Evolutionary conservation across 2,797 vertebrate genomes (phyloP), one percentile per base, ranked within the genome.

Genomic region (Centroberyx gerrardi): DNA sequence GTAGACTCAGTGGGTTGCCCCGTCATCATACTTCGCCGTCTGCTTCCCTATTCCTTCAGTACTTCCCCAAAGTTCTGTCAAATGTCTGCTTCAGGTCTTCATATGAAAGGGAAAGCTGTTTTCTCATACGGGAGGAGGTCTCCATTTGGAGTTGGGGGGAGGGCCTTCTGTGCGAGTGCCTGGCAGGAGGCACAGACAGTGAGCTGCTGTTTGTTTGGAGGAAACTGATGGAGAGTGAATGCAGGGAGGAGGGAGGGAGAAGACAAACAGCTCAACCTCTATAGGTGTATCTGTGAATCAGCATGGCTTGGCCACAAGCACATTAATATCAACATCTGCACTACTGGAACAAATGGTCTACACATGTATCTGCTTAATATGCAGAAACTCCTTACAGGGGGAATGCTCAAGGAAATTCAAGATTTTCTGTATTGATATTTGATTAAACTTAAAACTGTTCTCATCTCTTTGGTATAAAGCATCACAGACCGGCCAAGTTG

Each of bases 211-310:
- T 58, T 58, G 38, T 61, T 42, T 61, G n/a, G 9, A 22, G 38
- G 38, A 22, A 61, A 42, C 38, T 42, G 18, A 61, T 61, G 59
- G 38, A 61, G 27, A 27, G 38, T 61, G 38, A 61, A 61, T 15
- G n/a, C 59, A 31, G 38, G 18, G 7, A 60, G n/a, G 36, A 22
- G 58, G 31, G 52, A 28, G 13, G 12, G 8, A 27, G 51, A 3
- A 12, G 12, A 9, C 9, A 53, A 54, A 54, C 52, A 54, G 22
- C 27, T 51, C 49, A 51, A 51, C 12, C 51, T 27, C 38, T 8
- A 40, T 22, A 22, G 22, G 22, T 22, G 22, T 22, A 22, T 22
- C 22, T 22, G 22, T 22, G 38, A 9, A 12, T 40, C 2, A 40
- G 1, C 10, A 40, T 36, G 55, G 55, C 31, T 58, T 27, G 10